Evolutionary conservation across 2,888 invertebrate genomes (phyloP).

Genomic region (Drosophila gaucha): DNA sequence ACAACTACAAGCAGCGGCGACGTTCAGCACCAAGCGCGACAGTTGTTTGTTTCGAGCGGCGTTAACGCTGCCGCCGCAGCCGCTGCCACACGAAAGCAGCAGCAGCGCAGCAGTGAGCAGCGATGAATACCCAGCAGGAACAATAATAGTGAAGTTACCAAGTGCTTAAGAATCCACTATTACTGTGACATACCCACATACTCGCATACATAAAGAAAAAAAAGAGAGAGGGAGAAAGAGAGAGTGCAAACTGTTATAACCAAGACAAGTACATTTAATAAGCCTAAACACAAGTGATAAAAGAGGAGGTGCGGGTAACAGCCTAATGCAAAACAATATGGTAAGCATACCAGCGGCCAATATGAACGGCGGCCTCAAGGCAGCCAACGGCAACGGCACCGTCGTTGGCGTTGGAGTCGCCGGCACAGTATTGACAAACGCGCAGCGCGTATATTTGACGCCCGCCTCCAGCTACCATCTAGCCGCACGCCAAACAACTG

Average conservation of each 20-base stretch:
- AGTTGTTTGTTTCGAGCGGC: neutral
- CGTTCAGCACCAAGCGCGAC: neutral
- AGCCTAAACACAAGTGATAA: neutral
- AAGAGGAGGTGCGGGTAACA: slow-evolving; percentile 2
- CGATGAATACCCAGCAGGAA: slow-evolving; percentile 42
- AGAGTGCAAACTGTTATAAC: neutral
- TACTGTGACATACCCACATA: neutral
- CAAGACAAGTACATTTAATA: neutral
- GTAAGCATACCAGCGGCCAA: slow-evolving; percentile 83
- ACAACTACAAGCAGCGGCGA: slow-evolving; percentile 10
- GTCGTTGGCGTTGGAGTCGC: slow-evolving; percentile 46
- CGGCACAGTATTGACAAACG: slow-evolving; percentile 62
- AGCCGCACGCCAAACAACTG: slow-evolving; percentile 45
- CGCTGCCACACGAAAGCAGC: slow-evolving; percentile 26
- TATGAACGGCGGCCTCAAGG: slow-evolving; percentile 72
- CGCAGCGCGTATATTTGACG: slow-evolving; percentile 57
- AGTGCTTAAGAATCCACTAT: neutral
- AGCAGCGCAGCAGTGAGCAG: slow-evolving; percentile 34
- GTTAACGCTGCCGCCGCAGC: slow-evolving; percentile 17
- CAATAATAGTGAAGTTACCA: slow-evolving; percentile 12
- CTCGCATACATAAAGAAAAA: neutral
- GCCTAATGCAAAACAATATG: slow-evolving; percentile 84
- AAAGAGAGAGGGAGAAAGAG: neutral
- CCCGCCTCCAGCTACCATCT: slow-evolving; percentile 50
- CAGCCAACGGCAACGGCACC: slow-evolving; percentile 49